Evolutionary conservation across 2,888 invertebrate species (phyloP), one percentile per base, ranked within the genome.

Genomic region (Eurytoma adleriae): DNA sequence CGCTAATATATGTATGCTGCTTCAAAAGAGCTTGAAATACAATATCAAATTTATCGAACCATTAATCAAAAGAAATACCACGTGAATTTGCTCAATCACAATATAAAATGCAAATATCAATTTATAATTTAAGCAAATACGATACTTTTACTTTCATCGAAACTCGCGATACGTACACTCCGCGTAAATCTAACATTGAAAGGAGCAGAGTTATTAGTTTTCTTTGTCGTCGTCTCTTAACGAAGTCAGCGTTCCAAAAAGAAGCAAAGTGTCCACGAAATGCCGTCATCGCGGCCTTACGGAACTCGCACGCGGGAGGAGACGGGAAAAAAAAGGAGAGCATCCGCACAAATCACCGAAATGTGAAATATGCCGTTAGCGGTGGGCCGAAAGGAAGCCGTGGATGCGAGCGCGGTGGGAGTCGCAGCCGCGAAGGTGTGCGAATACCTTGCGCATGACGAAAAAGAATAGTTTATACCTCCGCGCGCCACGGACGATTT

Each of bases 291-390:
- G 67, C n/a, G 59, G 5, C 40, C 50, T 18, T 40, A 40, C 40
- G 18, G 40, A 12, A 40, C 40, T 40, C 40, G 40, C 40, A 5
- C 40, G 40, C 40, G 40, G 40, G 40, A 40, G 40, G 40, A 5
- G 40, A 40, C 82, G 78, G 81, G 82, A 67, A 81, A 77, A 66
- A 68, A 82, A 82, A 79, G 82, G 83, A 83, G 86, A 84, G 84
- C 85, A 84, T 88, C 88, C 85, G 40, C 84, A 89, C 86, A 88
- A 89, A 89, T 89, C 88, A 88, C 71, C 88, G 87, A 89, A 89
- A 89, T 83, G 83, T 88, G 87, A 88, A 86, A 88, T 88, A 88
- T 86, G 87, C 83, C 84, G 84, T 81, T 83, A 83, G 83, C 82
- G 80, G 83, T 76, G 83, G 82, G 14, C 64, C 48, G 18, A 64